These are phyloP conservation scores for Cepphus grylle DNA, from an alignment of 2,113 vertebrate genomes.

Conservation along the genomic window DNA sequence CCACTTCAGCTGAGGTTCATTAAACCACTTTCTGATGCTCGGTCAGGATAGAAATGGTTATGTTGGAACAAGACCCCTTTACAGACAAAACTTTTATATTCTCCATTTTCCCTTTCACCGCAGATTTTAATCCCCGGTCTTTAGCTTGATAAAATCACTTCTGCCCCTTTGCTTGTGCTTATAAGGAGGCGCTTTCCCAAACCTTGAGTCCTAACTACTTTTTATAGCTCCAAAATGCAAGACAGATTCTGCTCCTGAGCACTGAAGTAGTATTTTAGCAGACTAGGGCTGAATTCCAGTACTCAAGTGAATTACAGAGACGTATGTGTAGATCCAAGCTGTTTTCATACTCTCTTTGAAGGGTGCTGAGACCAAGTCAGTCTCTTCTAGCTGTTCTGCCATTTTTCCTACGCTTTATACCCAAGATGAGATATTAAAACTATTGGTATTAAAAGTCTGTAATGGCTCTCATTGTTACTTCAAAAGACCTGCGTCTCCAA, in stretches of 20 bases:
- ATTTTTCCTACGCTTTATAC: constrained; percentile 12
- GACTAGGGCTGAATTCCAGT: background rate
- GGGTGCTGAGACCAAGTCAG: background rate
- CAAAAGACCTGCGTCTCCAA: background rate
- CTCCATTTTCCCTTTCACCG: background rate
- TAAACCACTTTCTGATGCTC: constrained; percentile 15
- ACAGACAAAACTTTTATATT: constrained; percentile 17
- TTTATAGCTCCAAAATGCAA: constrained; percentile 8
- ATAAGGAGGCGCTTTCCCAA: background rate
- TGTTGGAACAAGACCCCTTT: background rate
- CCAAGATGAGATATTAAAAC: background rate
- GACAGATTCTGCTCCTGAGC: background rate
- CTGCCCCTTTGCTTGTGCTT: background rate
- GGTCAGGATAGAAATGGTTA: constrained; percentile 12
- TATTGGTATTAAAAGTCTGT: background rate
- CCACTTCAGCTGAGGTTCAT: constrained; percentile 16
- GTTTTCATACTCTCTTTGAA: background rate
- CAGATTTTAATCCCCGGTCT: background rate
- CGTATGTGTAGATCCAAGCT: background rate
- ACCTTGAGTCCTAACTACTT: background rate
- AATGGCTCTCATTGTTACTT: constrained; percentile 9
- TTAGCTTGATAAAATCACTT: constrained; percentile 8
- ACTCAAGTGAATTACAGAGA: background rate
- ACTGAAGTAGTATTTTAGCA: constrained; percentile 1
- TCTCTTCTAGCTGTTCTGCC: background rate